Evolutionary conservation across 2,113 vertebrate species (phyloP).

Genomic region (Sinocyclocheilus maitianheensis): DNA sequence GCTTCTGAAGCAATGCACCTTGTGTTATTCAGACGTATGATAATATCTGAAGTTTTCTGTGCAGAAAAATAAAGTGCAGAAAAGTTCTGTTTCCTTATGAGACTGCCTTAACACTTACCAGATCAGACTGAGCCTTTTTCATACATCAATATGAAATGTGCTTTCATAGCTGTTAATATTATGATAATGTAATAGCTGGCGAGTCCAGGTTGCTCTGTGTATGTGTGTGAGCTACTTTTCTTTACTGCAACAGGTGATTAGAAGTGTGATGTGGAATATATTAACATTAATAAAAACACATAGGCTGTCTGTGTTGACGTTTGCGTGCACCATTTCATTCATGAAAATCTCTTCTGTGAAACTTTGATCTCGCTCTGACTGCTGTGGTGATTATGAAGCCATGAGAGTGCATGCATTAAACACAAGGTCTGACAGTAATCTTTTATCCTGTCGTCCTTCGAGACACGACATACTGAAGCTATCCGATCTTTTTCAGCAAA

Average conservation of each 20-base stretch:
- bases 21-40: background rate
- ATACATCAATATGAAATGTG: background rate
- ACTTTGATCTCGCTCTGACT: background rate
- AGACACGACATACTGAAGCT: background rate
- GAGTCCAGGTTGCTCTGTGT: constrained; percentile 3
- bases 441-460: background rate
- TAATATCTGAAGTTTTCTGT: background rate
- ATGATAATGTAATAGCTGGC: background rate
- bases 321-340: constrained; percentile 8
- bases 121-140: background rate
- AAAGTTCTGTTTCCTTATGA: background rate
- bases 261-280: constrained; percentile 23
- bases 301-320: background rate
- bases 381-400: constrained; percentile 7
- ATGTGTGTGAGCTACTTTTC: background rate
- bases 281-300: constrained; percentile 8
- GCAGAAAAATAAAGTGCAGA: too few species aligned
- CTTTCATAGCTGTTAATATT: background rate
- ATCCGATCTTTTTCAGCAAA: background rate
- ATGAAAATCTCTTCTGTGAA: background rate
- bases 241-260: constrained; percentile 7
- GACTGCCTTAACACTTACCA: background rate
- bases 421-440: constrained; percentile 9
- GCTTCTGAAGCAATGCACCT: background rate
- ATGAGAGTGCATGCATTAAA: constrained; percentile 14